Base-by-base conservation (phyloP, 2,888 invertebrate genomes). In the Caenorhabditis japonica region DNA sequence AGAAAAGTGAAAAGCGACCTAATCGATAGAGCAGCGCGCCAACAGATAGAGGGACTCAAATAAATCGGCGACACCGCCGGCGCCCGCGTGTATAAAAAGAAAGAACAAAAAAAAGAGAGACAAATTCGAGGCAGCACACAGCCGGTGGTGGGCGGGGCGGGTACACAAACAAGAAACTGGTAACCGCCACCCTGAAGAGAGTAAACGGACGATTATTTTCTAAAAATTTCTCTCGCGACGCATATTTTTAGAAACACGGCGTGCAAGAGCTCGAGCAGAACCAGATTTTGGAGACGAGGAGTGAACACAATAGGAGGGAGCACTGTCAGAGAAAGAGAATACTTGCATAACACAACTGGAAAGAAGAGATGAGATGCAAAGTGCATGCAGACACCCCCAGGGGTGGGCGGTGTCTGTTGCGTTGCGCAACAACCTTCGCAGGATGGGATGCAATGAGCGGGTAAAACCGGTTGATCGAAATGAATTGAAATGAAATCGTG, bases 151-250 rank as follows among this genome's bases (percentile, higher is more conserved):
- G 41, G 53, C 62, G 62, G 53, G 66, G 51, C 51, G 43, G 59
- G 71, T 71, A 59, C 62, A 71, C 71, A 71, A 71, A 71, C 71
- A 71, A 64, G 61, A 71, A 71, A 71, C 71, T 71, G 59, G 71
- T 62, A 71, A 64, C 62, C 38, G 53, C 51, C 53, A 53, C 52
- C 62, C 46, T 49, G 44, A 38, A 38, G 46, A 46, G 10, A 52
- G n/a, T 49, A 36, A 52, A 19, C 41, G 53, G 46, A 51, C n/a
- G n/a, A n/a, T 52, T 27, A 47, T 58, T 34, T 23, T 56, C 64
- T 64, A 64, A 34, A 64, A 64, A 64, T 64, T 64, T 55, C 47
- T 21, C 10, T 23, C 17, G 19, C 33, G 19, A 17, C n/a, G 52
- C 33, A 53, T 62, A 62, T 62, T 62, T 62, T 53, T 62, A 62